phyloP scores from a whole-genome alignment of 1,140 invertebrate genomes.

The Drosophila lacertosa region DNA sequence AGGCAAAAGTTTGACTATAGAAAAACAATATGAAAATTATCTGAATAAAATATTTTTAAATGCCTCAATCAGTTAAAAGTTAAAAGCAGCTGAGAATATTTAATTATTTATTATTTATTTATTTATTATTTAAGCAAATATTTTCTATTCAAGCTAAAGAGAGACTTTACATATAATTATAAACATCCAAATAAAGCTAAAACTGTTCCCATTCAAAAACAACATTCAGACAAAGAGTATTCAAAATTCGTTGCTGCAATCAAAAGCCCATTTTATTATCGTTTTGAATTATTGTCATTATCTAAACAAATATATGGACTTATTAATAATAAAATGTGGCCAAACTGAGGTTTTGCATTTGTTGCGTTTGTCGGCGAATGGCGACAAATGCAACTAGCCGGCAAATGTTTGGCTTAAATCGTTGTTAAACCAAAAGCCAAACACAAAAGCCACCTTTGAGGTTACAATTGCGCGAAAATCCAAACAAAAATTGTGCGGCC shows the following conservation, averaged over 20 bases:
- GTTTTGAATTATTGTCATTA: conserved; percentile 18
- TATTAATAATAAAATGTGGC: conserved; percentile 55
- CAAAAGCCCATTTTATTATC: not conserved
- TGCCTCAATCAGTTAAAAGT: too few relatives aligned
- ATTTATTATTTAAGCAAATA: too few relatives aligned
- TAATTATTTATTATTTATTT: too few relatives aligned
- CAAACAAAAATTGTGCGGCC: conserved; percentile 50
- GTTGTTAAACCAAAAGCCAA: conserved; percentile 74
- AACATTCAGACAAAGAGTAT: not conserved
- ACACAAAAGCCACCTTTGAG: conserved; percentile 80
- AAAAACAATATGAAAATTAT: too few relatives aligned
- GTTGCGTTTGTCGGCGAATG: conserved; percentile 8
- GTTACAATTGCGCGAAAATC: conserved; percentile 54
- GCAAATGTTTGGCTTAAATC: conserved; percentile 56
- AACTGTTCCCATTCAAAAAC: too few relatives aligned
- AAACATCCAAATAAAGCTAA: too few relatives aligned
- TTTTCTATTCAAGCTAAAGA: too few relatives aligned
- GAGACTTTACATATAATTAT: too few relatives aligned
- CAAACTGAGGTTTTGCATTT: conserved; percentile 54
- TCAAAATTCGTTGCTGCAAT: not conserved
- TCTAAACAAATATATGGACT: conserved; percentile 7
- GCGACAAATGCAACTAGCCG: conserved; percentile 58
- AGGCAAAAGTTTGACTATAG: too few relatives aligned
- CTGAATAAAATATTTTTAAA: too few relatives aligned
- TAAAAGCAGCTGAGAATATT: too few relatives aligned